Evolutionary conservation across 1,140 invertebrate genomes (phyloP).

Genomic region (Apis mellifera): DNA sequence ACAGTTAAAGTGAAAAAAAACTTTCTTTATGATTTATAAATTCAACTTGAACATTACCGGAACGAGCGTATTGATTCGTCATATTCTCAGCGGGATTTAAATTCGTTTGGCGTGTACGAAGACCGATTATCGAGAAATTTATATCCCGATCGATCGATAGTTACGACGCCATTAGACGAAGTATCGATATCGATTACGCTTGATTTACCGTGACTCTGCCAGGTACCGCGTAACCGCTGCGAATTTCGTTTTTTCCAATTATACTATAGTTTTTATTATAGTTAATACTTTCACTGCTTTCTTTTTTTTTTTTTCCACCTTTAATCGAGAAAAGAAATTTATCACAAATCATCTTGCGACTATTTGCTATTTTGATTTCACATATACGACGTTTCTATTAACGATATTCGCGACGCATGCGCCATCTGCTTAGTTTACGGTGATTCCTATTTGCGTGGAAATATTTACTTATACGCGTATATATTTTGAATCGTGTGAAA

Average conservation of each 20-base stretch:
- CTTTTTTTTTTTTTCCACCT: not conserved
- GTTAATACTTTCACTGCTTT: conserved; percentile 1
- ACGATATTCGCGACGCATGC: not conserved
- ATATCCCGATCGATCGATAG: conserved; percentile 7
- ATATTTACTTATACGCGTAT: not conserved
- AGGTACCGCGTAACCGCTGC: not conserved
- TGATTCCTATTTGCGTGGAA: not conserved
- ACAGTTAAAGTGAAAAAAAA: not conserved
- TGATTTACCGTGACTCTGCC: conserved; percentile 18
- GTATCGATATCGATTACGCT: conserved; percentile 37
- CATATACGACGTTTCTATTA: not conserved
- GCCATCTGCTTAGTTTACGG: not conserved
- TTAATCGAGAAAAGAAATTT: not conserved
- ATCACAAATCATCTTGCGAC: not conserved
- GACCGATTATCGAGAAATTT: conserved; percentile 36
- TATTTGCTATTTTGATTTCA: not conserved
- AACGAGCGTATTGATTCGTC: not conserved
- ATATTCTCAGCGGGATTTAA: conserved; percentile 2
- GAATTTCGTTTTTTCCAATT: conserved; percentile 14
- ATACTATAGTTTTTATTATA: not conserved
- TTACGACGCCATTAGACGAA: conserved; percentile 18
- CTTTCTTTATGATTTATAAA: not conserved
- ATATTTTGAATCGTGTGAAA: not conserved
- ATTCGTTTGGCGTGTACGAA: conserved; percentile 13
- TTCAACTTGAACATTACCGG: not conserved